These are phyloP conservation scores for Myotis findleyi DNA, from an alignment of 2,797 vertebrate genomes.

Conservation along the genomic window DNA sequence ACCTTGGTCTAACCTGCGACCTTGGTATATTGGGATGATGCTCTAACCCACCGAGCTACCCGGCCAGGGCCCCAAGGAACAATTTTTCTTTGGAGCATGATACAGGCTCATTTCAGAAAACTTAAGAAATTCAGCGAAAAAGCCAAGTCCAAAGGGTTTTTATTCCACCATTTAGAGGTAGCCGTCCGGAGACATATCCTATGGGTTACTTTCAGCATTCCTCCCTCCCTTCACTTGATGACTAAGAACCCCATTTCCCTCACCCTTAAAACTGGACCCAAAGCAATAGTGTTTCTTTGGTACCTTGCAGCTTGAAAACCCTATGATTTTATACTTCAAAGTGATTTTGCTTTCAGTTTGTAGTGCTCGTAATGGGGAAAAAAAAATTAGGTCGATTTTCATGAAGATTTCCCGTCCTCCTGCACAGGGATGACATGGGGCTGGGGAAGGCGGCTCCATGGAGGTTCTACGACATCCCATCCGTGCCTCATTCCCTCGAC, in stretches of 20 bases:
- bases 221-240: not conserved
- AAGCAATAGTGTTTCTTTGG: not conserved
- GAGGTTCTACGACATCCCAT: not conserved
- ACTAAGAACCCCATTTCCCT: not conserved
- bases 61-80: not conserved
- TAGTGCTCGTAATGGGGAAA: conserved; percentile 17
- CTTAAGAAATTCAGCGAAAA: not conserved
- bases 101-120: not conserved
- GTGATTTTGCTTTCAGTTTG: conserved; percentile 52
- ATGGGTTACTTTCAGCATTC: not conserved
- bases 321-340: conserved; percentile 20
- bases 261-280: not conserved
- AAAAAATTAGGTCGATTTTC: not conserved
- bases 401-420: not conserved
- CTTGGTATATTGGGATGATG: too few species aligned
- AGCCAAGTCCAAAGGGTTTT: not conserved
- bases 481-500: not conserved
- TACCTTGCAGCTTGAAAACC: conserved; percentile 30
- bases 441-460: fast-evolving
- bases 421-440: not conserved
- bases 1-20: not conserved
- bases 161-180: not conserved
- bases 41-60: not conserved
- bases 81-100: not conserved
- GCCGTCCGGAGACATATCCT: not conserved